Base-by-base conservation (phyloP, 30 jellyfish, hydroid and myxozoan species). In the Aurelia aurita region DNA sequence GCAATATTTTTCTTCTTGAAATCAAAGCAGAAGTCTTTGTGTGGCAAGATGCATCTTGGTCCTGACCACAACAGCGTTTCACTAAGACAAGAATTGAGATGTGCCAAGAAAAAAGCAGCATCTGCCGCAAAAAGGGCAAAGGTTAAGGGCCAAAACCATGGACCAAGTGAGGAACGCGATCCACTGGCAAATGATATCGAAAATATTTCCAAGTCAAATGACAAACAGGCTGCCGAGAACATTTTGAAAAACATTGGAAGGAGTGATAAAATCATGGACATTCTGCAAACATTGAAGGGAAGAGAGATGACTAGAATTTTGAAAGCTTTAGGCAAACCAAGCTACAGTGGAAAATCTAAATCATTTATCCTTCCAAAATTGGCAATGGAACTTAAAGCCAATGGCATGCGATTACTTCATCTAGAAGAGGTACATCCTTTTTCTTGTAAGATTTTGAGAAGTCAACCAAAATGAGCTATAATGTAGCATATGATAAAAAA, bases 301-400 rank as follows among this genome's bases (percentile, higher is more conserved):
- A 53, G 23, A 53, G 23, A 53, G 3, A 53, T 53, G 64, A 53
- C 64, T 2, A 53, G 23, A 53, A 16, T 53, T 0, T 20, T 53
- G 64, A 53, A 53, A 20, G 64, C 64, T 53, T 53, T 53, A 53
- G 64, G 64, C 64, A 53, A 53, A 53, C 64, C 64, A 53, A 53
- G 64, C n/a, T 53, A 53, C 64, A 53, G 64, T 53, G n/a, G 64
- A 53, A 53, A 53, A 9, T 16, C 64, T 2, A 53, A 16, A 53
- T 53, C 64, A 53, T 53, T 14, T 53, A 53, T 53, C 64, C 64
- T 53, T 3, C 64, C 64, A 53, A 53, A 53, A 53, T 53, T 53
- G 23, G 64, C 64, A 16, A 53, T 53, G 64, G 64, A 53, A 53
- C 64, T 53, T 53, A 53, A 53, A 53, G 64, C 64, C 64, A 53